These are phyloP conservation scores for Heteractis magnifica DNA, from an alignment of 92 coral and sea anemone species.

Conservation along the genomic window DNA sequence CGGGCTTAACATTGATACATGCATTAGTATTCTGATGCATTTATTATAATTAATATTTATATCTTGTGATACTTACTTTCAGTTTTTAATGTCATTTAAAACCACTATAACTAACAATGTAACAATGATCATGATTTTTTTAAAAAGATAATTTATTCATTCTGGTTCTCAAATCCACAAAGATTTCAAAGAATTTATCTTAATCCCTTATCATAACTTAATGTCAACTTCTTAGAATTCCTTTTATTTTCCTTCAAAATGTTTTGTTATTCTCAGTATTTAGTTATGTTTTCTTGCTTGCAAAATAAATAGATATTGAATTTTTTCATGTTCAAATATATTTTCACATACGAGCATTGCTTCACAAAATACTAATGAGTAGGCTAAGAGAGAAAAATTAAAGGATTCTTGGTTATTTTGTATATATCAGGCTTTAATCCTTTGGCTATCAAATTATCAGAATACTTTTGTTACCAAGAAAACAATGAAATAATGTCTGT, in stretches of 20 bases:
- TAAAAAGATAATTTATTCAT: neutral
- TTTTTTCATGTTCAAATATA: neutral
- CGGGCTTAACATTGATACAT: neutral
- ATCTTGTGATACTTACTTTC: neutral
- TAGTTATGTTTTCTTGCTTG: neutral
- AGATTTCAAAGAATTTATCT: neutral
- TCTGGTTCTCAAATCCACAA: neutral
- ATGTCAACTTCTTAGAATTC: neutral
- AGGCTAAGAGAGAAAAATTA: neutral
- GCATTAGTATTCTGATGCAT: neutral
- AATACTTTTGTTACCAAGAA: conserved; percentile 7
- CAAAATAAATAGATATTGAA: neutral
- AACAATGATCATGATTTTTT: neutral
- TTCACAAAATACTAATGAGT: neutral
- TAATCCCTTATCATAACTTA: neutral
- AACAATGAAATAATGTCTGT: neutral
- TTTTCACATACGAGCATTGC: neutral
- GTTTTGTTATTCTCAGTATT: neutral
- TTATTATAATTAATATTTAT: too few species aligned
- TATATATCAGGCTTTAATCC: neutral
- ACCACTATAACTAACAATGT: neutral
- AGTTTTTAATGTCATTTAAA: neutral
- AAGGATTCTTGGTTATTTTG: neutral
- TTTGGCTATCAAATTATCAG: neutral
- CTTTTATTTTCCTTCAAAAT: neutral